Evolutionary conservation across 2,113 vertebrate genomes (phyloP).

Genomic region (Crotalus helleri): DNA sequence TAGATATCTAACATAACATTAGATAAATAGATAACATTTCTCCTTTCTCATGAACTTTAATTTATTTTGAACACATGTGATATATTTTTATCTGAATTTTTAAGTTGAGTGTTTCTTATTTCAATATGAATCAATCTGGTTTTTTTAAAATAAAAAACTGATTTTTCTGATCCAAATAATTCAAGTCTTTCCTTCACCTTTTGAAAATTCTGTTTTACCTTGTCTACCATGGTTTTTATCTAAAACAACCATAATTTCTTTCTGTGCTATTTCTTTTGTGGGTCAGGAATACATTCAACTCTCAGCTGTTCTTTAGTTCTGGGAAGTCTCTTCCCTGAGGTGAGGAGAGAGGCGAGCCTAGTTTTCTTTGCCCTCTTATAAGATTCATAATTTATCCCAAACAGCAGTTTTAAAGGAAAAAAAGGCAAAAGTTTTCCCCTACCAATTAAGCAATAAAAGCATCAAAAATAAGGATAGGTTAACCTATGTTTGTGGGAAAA

Average conservation of each 20-base stretch:
- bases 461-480: not conserved
- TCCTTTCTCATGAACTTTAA: not conserved
- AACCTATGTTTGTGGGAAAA: not conserved
- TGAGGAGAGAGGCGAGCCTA: not conserved
- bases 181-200: not conserved
- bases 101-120: not conserved
- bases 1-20: not conserved
- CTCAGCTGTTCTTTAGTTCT: not conserved
- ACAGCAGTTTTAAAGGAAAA: not conserved
- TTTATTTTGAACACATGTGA: not conserved
- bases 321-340: not conserved
- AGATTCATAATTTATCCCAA: not conserved
- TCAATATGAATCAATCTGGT: not conserved
- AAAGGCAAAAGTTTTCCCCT: not conserved
- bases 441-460: not conserved
- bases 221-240: not conserved
- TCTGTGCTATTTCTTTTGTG: not conserved
- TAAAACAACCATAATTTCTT: not conserved
- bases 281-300: not conserved
- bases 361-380: not conserved
- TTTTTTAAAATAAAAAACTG: not conserved
- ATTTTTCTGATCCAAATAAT: not conserved
- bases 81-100: not conserved
- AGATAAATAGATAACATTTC: not conserved
- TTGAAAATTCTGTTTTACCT: not conserved